Evolutionary conservation across 2,888 invertebrate genomes (phyloP).

Genomic region (Lithosia quadra): DNA sequence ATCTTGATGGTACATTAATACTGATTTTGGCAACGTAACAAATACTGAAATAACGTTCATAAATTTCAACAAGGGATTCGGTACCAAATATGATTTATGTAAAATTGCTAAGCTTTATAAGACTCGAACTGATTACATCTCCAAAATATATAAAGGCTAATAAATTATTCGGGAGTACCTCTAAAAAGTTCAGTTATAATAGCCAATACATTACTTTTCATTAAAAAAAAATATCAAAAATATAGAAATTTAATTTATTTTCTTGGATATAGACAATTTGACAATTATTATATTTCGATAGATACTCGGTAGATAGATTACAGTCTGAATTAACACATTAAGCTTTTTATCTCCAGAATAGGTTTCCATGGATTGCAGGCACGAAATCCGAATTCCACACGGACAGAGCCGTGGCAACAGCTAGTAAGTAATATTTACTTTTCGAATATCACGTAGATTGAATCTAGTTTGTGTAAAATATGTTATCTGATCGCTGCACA

Average conservation of each 20-base stretch:
- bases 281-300: too few relatives aligned
- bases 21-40: constrained; percentile 19
- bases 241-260: constrained; percentile 27
- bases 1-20: background rate
- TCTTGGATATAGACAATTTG: too few relatives aligned
- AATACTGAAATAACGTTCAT: constrained; percentile 14
- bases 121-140: constrained; percentile 33
- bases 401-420: too few relatives aligned
- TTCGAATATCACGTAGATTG: background rate
- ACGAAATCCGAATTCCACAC: too few relatives aligned
- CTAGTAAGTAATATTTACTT: too few relatives aligned
- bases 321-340: too few relatives aligned
- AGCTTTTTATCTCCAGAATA: too few relatives aligned
- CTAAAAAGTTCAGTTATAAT: constrained; percentile 54
- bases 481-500: background rate
- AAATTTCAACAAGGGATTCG: constrained; percentile 13
- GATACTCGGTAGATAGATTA: too few relatives aligned
- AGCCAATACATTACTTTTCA: constrained; percentile 40
- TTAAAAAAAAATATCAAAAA: constrained; percentile 44
- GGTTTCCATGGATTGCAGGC: too few relatives aligned
- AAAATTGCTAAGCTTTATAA: constrained; percentile 17
- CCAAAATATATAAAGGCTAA: constrained; percentile 35
- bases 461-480: background rate
- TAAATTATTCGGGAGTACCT: constrained; percentile 44
- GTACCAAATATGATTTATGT: constrained; percentile 17